Conservation (phyloP, 35 echinoderm and acorn worm species). For the Apostichopus californicus region DNA sequence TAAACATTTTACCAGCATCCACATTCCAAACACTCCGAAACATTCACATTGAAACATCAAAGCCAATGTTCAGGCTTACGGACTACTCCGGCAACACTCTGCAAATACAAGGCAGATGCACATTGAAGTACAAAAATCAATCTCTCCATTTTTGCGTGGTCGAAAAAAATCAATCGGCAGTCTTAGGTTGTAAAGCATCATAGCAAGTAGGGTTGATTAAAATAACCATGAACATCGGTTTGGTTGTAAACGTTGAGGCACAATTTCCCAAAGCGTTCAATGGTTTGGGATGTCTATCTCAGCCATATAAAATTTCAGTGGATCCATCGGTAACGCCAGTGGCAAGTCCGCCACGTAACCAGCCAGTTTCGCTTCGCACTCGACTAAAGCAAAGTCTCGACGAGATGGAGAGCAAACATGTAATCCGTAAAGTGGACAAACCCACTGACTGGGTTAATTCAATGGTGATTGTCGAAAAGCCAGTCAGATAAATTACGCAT, state of each 20-base stretch:
- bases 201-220: neutral
- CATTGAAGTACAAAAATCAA: neutral
- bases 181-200: neutral
- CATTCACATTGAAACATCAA: neutral
- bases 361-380: neutral
- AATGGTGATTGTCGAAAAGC: conserved; percentile 18
- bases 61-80: conserved; percentile 13
- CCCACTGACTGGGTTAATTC: conserved; percentile 7
- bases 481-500: conserved; percentile 19
- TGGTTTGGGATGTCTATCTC: conserved; percentile 19
- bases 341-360: conserved; percentile 28
- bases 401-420: conserved; percentile 7
- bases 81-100: neutral
- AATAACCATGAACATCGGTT: conserved; percentile 19
- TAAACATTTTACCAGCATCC: neutral
- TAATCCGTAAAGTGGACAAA: neutral
- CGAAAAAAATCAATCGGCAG: conserved; percentile 2
- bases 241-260: too few species aligned
- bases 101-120: neutral
- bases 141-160: conserved; percentile 1
- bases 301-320: conserved; percentile 29
- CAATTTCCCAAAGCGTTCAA: neutral
- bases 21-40: conserved; percentile 1
- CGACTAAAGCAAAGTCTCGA: conserved; percentile 14
- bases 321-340: conserved; percentile 21